Percentiles rank a stretch among this genome's conserved stretches.
Conservation (phyloP, 2,113 vertebrate species). For the Ceratotherium simum region DNA sequence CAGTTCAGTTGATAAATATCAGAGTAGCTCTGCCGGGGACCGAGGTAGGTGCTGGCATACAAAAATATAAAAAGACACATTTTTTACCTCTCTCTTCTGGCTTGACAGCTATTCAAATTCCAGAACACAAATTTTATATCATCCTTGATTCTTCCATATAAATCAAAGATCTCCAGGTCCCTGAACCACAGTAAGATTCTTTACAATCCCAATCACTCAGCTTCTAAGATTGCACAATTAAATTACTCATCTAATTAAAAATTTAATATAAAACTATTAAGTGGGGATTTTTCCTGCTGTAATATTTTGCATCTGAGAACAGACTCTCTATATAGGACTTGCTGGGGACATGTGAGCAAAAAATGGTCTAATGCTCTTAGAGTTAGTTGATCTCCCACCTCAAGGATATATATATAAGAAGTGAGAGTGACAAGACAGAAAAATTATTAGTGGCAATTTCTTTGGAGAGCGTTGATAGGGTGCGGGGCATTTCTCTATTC, state of each 20-base stretch:
- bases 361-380: background rate
- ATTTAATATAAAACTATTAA: background rate
- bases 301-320: background rate
- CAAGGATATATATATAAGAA: background rate
- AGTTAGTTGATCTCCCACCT: background rate
- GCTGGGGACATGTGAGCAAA: background rate
- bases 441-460: background rate
- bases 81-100: background rate
- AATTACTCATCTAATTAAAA: background rate
- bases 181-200: background rate
- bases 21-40: background rate
- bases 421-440: background rate
- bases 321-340: background rate
- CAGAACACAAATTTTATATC: slow-evolving; percentile 35
- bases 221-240: slow-evolving; percentile 17
- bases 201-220: background rate
- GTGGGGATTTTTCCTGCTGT: background rate
- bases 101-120: slow-evolving; percentile 25
- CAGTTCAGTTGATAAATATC: slow-evolving; percentile 35
- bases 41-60: background rate
- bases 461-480: background rate
- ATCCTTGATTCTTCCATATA: background rate
- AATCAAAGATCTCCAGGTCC: slow-evolving; percentile 18
- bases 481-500: background rate
- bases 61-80: background rate